Evolutionary conservation across 2,888 invertebrate genomes (phyloP).

Genomic region (Prosapia bicincta): DNA sequence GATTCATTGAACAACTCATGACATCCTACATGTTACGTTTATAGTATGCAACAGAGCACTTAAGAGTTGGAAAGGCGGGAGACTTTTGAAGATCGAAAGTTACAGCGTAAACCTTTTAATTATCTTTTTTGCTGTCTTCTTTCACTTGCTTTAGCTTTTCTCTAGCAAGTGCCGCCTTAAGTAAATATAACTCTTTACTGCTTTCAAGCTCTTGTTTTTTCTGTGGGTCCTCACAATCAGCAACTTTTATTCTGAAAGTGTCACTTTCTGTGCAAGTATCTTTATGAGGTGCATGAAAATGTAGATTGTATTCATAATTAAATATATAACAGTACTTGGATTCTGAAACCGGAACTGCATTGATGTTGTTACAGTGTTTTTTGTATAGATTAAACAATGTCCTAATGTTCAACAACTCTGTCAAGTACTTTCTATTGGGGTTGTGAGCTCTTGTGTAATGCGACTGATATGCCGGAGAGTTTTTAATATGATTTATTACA

Average conservation of each 20-base stretch:
- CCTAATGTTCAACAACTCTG: background rate
- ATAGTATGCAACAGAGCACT: constrained; percentile 21
- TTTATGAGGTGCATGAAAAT: constrained; percentile 33
- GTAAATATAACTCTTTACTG: constrained; percentile 10
- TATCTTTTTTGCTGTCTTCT: constrained; percentile 5
- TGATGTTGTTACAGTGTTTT: constrained; percentile 11
- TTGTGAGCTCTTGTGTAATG: constrained; percentile 13
- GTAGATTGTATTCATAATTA: no score
- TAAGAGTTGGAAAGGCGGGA: constrained; percentile 17
- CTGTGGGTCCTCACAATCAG: no score
- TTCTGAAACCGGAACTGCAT: constrained; percentile 23
- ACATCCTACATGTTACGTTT: constrained; percentile 17
- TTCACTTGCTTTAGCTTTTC: constrained; percentile 1
- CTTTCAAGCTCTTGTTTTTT: constrained; percentile 5
- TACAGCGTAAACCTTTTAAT: constrained; percentile 13
- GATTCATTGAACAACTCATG: constrained; percentile 4
- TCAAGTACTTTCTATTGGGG: constrained; percentile 2
- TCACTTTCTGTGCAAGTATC: constrained; percentile 33
- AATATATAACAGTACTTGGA: constrained; percentile 34
- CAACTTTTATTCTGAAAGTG: constrained; percentile 29
- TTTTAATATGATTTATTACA: constrained; percentile 4
- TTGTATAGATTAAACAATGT: constrained; percentile 3
- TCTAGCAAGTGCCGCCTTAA: constrained; percentile 8
- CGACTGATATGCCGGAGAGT: background rate
- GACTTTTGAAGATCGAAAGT: constrained; percentile 26